Base-by-base conservation (phyloP, 2,888 invertebrate species). In the Suillia variegata region DNA sequence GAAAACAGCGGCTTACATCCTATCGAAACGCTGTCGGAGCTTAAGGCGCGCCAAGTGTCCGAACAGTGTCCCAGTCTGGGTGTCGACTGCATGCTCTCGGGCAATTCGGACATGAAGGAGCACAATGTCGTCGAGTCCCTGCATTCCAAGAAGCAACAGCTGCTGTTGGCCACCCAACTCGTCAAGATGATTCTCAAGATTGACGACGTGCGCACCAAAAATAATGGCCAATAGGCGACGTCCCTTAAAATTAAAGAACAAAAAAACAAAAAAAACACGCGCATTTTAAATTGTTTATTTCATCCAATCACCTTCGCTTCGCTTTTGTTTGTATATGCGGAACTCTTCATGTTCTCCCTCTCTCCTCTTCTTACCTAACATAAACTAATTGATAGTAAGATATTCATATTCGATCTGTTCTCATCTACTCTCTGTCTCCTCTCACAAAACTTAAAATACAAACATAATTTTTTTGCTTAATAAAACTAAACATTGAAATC, bases 111-210 rank as follows among this genome's bases (percentile, higher is more conserved):
- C 83, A 99, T 99, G 99, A 93, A 94, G 77, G 86, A 86, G 6
- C 93, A 96, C 83, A 92, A 95, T 80, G 98, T 99, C 13, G 92
- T 99, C 61, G 99, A 99, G 84, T 96, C 99, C 0, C 86, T 99
- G 53, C 91, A 94, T 82, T 95, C 96, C 34, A 99, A 99, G 87
- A 93, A 94, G 75, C 98, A 99, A 78, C 99, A 99, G 84, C 92
- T 99, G 62, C 85, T 96, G 31, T 85, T 99, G 68, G 98, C 99
- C 18, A 96, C 98, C 0, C 99, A 99, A 78, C 87, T 99, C 64
- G 98, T 98, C 55, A 97, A 98, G 82, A 99, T 99, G 99, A 98
- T 99, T 68, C 87, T 99, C 68, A 99, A 99, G 84, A 99, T 99
- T 62, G 99, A 99, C 80, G 99, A 99, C 80, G 93, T 99, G 42